Evolutionary conservation across 2,888 invertebrate genomes (phyloP), one percentile per base, ranked within the genome.

Genomic region (Timandra comae): DNA sequence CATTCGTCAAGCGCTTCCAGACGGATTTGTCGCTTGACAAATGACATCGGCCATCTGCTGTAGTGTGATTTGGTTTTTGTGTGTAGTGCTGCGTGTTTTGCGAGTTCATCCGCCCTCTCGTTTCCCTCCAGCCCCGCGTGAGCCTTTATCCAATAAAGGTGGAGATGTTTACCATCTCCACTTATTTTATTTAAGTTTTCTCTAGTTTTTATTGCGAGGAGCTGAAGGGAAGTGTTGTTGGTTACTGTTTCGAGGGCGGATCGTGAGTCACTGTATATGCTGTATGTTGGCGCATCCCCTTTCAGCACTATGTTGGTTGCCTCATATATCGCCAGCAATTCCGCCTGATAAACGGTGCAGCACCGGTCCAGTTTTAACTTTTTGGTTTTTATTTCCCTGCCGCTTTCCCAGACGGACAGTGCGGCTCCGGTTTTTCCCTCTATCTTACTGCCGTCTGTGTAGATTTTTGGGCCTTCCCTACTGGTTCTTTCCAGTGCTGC

Each of bases 311-410:
- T 24, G 3, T 16, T 6, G 5, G 22, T 21, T 4, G 41, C 48
- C 8, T 24, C 21, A 9, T 28, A 29, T 7, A 45, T 10, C 1
- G 45, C 42, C 12, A 43, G 13, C 2, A 47, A 25, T 29, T 50
- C 46, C 1, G 46, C 45, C 29, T 50, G 45, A 21, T 41, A 47
- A 7, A 45, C 47, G 0, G 46, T 43, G 20, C 49, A 24, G 9
- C 10, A 9, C 6, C 9, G 1, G 1, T 8, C 8, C 10, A 24
- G 10, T 1, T 6, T 24, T 1, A 24, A 5, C 9, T 24, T 24
- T 2, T 2, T 1, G 8, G 24, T 24, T 5, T 2, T 9, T 2
- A 25, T 39, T 22, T 51, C 45, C 3, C 11, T 27, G 9, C 3
- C 44, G 8, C 12, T 21, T 6, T n/a, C 29, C 45, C 44, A 49